phyloP scores from a whole-genome alignment of 2,888 invertebrate species.

The Volucella inanis region DNA sequence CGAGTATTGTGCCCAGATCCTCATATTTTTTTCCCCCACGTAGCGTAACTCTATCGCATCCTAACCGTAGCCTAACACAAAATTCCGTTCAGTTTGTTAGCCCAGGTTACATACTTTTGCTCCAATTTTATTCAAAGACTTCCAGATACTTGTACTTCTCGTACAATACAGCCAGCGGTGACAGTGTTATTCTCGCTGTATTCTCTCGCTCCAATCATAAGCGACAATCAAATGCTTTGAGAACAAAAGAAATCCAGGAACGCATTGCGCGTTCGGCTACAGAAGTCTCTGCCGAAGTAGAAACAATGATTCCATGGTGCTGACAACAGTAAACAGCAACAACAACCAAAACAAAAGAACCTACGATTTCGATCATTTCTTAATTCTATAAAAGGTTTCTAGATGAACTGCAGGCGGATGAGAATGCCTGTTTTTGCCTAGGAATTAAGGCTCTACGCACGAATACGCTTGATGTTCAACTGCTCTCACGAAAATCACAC shows the following conservation, averaged over 20 bases:
- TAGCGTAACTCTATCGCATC: conserved; percentile 2
- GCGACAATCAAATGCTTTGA: conserved; percentile 61
- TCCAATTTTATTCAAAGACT: conserved; percentile 61
- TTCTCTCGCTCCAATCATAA: conserved; percentile 63
- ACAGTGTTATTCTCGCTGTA: conserved; percentile 57
- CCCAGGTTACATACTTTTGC: conserved; percentile 65
- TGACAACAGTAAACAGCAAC: conserved; percentile 32
- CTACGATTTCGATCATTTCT: conserved; percentile 72
- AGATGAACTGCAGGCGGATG: conserved; percentile 1
- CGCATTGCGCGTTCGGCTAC: conserved; percentile 58
- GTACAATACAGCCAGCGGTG: conserved; percentile 23
- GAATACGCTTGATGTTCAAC: background rate
- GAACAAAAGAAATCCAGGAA: conserved; percentile 72
- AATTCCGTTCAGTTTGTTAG: conserved; percentile 69
- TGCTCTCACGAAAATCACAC: background rate
- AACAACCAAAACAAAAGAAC: conserved; percentile 18
- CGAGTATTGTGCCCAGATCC: conserved; percentile 57
- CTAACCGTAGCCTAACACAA: conserved; percentile 38
- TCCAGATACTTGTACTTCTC: background rate
- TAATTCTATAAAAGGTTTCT: conserved; percentile 72
- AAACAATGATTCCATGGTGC: conserved; percentile 65
- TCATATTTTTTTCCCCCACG: conserved; percentile 50
- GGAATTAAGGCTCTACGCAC: conserved; percentile 49
- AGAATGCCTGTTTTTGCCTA: conserved; percentile 12
- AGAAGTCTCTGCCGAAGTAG: background rate